Conservation (phyloP, 2,888 invertebrate species). For the Clanis bilineata region DNA sequence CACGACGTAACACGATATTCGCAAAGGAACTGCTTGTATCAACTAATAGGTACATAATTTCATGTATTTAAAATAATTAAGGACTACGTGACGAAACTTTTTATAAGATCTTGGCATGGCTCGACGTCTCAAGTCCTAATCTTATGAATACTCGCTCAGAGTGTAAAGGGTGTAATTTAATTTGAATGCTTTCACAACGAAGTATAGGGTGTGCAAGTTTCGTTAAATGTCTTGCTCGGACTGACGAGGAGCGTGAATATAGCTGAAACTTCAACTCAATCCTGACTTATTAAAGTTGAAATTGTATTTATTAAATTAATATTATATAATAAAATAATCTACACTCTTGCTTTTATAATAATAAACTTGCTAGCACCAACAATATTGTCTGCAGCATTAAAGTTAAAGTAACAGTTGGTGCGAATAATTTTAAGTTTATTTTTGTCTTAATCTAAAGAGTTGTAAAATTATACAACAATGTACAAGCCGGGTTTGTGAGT, state of each 20-base stretch:
- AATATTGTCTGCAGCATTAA: background rate
- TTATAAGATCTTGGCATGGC: background rate
- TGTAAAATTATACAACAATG: too few species aligned
- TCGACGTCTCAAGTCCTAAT: conserved; percentile 29
- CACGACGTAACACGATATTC: background rate
- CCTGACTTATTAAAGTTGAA: conserved; percentile 16
- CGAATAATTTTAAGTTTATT: background rate
- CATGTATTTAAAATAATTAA: conserved; percentile 10
- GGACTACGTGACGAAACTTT: conserved; percentile 9
- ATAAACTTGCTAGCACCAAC: background rate
- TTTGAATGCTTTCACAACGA: conserved; percentile 38
- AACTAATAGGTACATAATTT: background rate
- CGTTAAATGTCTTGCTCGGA: conserved; percentile 30
- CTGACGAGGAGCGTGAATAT: conserved; percentile 18
- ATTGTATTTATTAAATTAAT: conserved; percentile 13
- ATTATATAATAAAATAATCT: background rate
- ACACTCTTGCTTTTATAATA: background rate
- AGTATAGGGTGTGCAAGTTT: conserved; percentile 35
- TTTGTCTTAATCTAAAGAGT: too few species aligned
- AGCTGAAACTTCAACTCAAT: conserved; percentile 15
- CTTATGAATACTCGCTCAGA: conserved; percentile 38
- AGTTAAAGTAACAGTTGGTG: background rate
- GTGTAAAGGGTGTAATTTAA: conserved; percentile 44
- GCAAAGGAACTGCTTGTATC: background rate
- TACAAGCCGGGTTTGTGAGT: too few species aligned